Evolutionary conservation across 2,113 vertebrate species (phyloP).

Genomic region (Gopherus evgoodei): DNA sequence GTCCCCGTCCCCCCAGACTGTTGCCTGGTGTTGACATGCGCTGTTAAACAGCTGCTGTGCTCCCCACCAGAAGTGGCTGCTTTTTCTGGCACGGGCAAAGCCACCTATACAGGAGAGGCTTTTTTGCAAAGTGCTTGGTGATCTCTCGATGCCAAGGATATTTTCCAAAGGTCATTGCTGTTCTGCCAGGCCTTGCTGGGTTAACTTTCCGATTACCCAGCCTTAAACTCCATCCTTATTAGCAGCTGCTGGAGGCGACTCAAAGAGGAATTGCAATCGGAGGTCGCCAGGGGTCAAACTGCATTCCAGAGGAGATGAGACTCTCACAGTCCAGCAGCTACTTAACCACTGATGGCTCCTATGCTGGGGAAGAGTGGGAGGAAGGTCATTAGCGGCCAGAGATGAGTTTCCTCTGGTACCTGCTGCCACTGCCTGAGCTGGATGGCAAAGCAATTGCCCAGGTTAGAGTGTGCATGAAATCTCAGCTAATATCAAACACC

Average conservation of each 20-base stretch:
- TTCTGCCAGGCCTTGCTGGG: background rate
- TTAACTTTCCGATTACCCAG: background rate
- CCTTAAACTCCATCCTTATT: background rate
- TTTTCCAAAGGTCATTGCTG: background rate
- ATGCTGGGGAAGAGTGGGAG: background rate
- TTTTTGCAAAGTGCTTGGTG: background rate
- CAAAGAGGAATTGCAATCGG: background rate
- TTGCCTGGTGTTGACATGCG: background rate
- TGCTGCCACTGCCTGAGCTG: background rate
- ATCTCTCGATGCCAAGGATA: background rate
- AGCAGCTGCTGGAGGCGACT: background rate
- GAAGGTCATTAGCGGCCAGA: background rate
- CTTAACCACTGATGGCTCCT: slow-evolving; percentile 5
- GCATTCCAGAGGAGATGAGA: slow-evolving; percentile 52
- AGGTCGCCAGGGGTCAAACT: slow-evolving; percentile 44
- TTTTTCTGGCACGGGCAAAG: background rate
- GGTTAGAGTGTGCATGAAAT: slow-evolving; percentile 56
- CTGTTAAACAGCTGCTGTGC: background rate
- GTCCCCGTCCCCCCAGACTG: background rate
- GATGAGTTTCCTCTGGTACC: background rate
- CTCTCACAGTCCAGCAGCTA: slow-evolving; percentile 39
- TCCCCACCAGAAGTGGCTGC: background rate
- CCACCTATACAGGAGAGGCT: background rate
- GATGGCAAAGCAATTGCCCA: slow-evolving; percentile 8
- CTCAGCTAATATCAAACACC: background rate